Evolutionary conservation across 2,113 vertebrate species (phyloP).

Genomic region (Otus sunia): DNA sequence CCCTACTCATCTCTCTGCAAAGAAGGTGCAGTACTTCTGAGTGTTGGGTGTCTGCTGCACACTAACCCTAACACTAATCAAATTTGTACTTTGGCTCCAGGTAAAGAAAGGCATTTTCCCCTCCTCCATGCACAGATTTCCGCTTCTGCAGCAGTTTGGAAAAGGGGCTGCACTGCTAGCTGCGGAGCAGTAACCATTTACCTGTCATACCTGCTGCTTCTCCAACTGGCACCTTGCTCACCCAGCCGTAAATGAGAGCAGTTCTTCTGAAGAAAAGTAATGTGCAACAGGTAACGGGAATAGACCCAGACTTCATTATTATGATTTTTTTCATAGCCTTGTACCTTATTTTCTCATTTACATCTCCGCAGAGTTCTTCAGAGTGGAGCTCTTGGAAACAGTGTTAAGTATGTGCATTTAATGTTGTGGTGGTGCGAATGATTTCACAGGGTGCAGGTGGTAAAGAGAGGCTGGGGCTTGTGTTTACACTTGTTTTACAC

Average conservation of each 20-base stretch:
- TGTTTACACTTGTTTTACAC: background rate
- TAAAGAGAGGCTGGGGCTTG: background rate
- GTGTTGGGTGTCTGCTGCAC: background rate
- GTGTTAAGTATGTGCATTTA: background rate
- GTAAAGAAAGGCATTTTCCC: background rate
- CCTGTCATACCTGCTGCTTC: background rate
- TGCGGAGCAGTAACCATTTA: background rate
- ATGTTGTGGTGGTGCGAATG: rapidly evolving
- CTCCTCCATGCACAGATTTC: background rate
- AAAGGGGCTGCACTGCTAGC: rapidly evolving
- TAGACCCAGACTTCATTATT: background rate
- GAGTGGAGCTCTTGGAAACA: background rate
- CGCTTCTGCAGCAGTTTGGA: background rate
- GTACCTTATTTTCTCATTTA: background rate
- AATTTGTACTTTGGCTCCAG: background rate
- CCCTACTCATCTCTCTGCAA: background rate
- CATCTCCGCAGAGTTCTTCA: background rate
- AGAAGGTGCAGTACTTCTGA: background rate
- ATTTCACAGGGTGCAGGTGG: background rate
- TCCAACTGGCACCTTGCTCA: background rate
- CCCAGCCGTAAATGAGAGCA: background rate
- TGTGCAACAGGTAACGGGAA: background rate
- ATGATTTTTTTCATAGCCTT: background rate
- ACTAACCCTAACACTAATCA: background rate
- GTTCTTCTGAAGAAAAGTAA: background rate